phyloP scores from a whole-genome alignment of 2,888 invertebrate genomes.

The Lymantria dispar region DNA sequence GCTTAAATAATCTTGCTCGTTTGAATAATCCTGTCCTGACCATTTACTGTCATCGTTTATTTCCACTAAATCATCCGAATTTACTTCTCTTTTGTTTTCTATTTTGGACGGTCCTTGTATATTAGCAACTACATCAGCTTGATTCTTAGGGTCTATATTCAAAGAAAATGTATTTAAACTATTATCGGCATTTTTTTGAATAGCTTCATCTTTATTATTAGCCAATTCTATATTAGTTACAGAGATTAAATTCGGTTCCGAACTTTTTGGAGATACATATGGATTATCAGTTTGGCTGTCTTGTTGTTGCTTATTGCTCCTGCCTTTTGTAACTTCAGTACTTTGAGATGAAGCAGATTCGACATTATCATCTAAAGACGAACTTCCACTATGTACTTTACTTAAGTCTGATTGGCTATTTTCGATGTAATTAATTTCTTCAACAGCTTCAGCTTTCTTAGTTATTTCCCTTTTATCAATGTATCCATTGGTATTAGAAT shows the following conservation, averaged over 20 bases:
- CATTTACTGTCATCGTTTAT: conserved; percentile 31
- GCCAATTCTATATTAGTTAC: conserved; percentile 42
- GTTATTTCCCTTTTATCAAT: conserved; percentile 72
- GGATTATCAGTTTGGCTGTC: conserved; percentile 39
- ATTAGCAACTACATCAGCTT: conserved; percentile 31
- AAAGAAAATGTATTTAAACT: conserved; percentile 25
- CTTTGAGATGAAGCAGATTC: conserved; percentile 37
- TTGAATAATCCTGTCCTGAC: conserved; percentile 35
- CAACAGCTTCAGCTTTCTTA: conserved; percentile 67
- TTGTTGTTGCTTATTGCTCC: conserved; percentile 34
- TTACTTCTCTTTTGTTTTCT: conserved; percentile 64
- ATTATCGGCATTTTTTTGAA: conserved; percentile 33
- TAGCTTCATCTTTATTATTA: conserved; percentile 23
- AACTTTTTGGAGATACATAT: conserved; percentile 42
- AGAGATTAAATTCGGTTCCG: conserved; percentile 34
- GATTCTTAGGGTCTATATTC: conserved; percentile 33
- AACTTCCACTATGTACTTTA: conserved; percentile 52
- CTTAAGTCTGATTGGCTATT: conserved; percentile 54
- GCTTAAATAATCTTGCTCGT: conserved; percentile 40
- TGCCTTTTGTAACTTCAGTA: conserved; percentile 39
- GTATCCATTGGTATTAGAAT: conserved; percentile 29
- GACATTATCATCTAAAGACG: conserved; percentile 41
- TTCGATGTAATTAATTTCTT: conserved; percentile 61
- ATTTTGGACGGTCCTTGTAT: conserved; percentile 42
- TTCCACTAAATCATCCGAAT: conserved; percentile 37